Percentiles rank a stretch among this genome's conserved stretches.
These are phyloP conservation scores for Mustela nigripes DNA, from an alignment of 2,113 vertebrate genomes.

Conservation along the genomic window DNA sequence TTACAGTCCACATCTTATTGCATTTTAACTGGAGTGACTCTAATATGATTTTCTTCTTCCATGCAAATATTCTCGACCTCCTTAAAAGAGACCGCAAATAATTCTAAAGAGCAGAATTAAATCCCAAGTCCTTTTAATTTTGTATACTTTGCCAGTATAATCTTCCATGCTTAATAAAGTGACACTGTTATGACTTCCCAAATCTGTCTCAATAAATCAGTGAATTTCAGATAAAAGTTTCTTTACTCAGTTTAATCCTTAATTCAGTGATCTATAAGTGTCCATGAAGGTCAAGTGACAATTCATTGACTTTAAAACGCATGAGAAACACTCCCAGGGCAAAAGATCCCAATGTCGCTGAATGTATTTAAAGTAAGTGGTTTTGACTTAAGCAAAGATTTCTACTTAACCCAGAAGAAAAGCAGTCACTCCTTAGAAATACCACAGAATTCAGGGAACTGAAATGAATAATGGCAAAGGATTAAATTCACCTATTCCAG, in stretches of 20 bases:
- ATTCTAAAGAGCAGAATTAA: constrained; percentile 51
- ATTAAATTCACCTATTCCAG: constrained; percentile 79
- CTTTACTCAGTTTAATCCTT: constrained; percentile 36
- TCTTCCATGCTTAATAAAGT: background rate
- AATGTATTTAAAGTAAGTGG: constrained; percentile 79
- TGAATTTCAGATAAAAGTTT: constrained; percentile 50
- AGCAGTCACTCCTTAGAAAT: constrained; percentile 78
- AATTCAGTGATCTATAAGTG: constrained; percentile 48
- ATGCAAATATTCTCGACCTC: background rate
- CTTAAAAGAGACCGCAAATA: constrained; percentile 20
- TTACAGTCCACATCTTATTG: background rate
- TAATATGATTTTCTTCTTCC: constrained; percentile 19
- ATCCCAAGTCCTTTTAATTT: constrained; percentile 16
- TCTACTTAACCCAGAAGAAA: constrained; percentile 78
- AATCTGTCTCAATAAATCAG: constrained; percentile 62
- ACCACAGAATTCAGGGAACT: constrained; percentile 78
- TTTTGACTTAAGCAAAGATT: constrained; percentile 81
- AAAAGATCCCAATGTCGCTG: constrained; percentile 50
- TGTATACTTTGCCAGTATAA: background rate
- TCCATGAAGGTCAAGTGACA: constrained; percentile 70
- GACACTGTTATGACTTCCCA: constrained; percentile 44
- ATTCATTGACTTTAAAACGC: constrained; percentile 69
- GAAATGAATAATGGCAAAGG: constrained; percentile 78
- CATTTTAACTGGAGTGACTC: constrained; percentile 44
- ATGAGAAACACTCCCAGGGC: constrained; percentile 56